These are phyloP conservation scores for Scleropages formosus DNA, from an alignment of 2,797 vertebrate genomes.

Conservation along the genomic window DNA sequence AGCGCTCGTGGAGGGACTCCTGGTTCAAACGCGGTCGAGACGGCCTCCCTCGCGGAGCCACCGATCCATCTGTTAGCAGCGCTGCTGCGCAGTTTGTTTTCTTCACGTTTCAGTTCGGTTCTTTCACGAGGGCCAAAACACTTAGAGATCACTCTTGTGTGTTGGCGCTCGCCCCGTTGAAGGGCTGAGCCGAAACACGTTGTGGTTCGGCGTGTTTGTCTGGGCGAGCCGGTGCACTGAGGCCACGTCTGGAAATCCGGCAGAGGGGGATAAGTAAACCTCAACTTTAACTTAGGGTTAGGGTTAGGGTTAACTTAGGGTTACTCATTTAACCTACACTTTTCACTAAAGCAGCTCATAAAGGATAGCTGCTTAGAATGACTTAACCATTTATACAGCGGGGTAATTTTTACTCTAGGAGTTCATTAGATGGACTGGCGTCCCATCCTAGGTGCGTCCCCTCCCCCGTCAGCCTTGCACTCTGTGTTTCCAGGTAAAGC, in stretches of 20 bases:
- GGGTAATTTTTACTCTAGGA: too few species aligned
- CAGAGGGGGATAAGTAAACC: too few species aligned
- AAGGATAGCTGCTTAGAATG: too few species aligned
- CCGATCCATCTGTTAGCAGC: conserved; percentile 22
- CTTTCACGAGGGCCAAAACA: conserved; percentile 20
- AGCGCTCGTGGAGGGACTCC: not conserved
- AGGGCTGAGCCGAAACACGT: conserved; percentile 20
- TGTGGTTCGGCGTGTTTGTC: not conserved
- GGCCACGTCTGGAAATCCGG: not conserved
- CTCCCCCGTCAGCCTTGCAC: too few species aligned
- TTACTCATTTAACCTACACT: not conserved
- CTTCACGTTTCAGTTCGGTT: conserved; percentile 19
- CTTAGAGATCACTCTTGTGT: not conserved
- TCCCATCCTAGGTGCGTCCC: too few species aligned
- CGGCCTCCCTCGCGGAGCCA: not conserved
- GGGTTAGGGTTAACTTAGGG: not conserved
- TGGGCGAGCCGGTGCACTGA: not conserved
- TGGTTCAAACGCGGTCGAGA: not conserved
- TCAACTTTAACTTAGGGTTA: too few species aligned
- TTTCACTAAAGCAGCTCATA: too few species aligned
- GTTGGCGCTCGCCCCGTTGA: not conserved
- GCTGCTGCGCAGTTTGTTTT: conserved; percentile 1
- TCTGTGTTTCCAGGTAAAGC: too few species aligned
- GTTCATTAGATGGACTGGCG: too few species aligned
- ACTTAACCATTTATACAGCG: too few species aligned